These are phyloP conservation scores for Sorex araneus DNA, from an alignment of 2,113 vertebrate species.

Conservation along the genomic window DNA sequence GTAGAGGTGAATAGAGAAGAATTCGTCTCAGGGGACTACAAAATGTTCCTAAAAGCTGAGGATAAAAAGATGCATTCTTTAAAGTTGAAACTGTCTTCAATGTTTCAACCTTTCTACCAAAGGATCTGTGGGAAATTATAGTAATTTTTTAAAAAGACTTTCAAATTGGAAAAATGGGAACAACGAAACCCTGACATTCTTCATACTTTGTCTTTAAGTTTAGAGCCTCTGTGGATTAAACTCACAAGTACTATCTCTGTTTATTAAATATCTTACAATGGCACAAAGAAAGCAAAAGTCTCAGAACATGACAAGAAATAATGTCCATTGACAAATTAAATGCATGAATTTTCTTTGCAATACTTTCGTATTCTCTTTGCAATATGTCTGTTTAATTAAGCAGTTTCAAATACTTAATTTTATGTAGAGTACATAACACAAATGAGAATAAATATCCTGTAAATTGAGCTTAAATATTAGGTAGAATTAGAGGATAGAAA, in stretches of 20 bases:
- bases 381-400: background rate
- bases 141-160: background rate
- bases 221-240: background rate
- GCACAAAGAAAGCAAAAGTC: background rate
- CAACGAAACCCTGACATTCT: background rate
- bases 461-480: background rate
- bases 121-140: conserved; percentile 4
- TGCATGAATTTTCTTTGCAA: background rate
- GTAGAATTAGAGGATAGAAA: background rate
- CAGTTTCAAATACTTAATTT: conserved; percentile 33
- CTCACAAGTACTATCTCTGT: fast-evolving
- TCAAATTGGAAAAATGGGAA: background rate
- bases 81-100: background rate
- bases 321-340: background rate
- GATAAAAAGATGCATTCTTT: background rate
- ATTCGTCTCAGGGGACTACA: background rate
- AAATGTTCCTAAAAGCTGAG: background rate
- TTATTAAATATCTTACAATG: background rate
- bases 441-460: background rate
- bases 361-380: background rate
- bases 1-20: background rate
- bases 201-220: background rate
- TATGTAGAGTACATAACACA: background rate
- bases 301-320: background rate
- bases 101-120: background rate